phyloP scores from a whole-genome alignment of 2,888 invertebrate genomes.

The Desoria tigrina region DNA sequence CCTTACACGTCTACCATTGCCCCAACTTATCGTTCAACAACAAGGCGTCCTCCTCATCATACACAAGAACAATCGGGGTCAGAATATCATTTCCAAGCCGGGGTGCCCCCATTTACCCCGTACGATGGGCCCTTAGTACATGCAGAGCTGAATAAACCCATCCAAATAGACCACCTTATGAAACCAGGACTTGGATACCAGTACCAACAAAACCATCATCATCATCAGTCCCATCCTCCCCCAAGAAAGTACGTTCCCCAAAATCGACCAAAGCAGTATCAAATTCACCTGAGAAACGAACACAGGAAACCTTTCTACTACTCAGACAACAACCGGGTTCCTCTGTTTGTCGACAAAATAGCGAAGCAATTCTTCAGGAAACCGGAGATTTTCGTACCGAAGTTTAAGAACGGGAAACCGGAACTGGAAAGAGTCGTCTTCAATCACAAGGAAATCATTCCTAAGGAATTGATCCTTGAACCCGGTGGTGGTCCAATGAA shows the following conservation, averaged over 20 bases:
- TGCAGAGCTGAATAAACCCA: conserved; percentile 8
- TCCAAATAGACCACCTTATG: background rate
- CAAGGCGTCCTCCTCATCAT: no score
- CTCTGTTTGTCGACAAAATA: conserved; percentile 32
- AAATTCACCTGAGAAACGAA: conserved; percentile 21
- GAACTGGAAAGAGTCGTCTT: conserved; percentile 25
- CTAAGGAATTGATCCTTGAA: conserved; percentile 29
- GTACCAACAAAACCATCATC: background rate
- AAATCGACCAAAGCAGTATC: conserved; percentile 34
- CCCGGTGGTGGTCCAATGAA: conserved; percentile 32
- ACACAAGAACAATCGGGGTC: no score
- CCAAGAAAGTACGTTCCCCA: conserved; percentile 20
- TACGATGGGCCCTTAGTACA: no score
- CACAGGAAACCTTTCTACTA: conserved; percentile 20
- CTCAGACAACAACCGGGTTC: conserved; percentile 26
- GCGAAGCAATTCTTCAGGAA: conserved; percentile 34
- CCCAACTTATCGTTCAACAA: no score
- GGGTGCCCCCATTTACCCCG: no score
- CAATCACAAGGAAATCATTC: conserved; percentile 42
- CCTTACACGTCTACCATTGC: no score
- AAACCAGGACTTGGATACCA: background rate
- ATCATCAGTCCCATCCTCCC: conserved; percentile 2
- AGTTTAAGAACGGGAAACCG: conserved; percentile 18
- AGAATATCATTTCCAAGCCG: no score
- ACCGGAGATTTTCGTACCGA: conserved; percentile 32